These are phyloP conservation scores for Tethea ocularis DNA, from an alignment of 2,888 invertebrate genomes.

Conservation along the genomic window DNA sequence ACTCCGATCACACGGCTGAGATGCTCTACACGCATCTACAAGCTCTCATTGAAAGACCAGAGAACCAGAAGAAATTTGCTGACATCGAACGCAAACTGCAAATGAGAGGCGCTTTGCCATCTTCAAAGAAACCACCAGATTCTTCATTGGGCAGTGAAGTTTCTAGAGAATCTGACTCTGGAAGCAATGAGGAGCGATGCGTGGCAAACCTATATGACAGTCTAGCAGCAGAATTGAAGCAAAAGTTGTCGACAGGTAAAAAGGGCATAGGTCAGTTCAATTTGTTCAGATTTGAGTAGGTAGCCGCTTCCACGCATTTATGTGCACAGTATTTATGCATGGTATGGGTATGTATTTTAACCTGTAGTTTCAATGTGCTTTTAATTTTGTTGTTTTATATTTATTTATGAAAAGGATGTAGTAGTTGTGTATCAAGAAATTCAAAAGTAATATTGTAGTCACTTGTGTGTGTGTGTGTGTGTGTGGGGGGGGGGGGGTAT, in stretches of 20 bases:
- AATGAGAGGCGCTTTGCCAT: constrained; percentile 83
- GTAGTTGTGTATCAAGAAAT: background rate
- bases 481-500: too few relatives aligned
- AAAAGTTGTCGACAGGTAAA: constrained; percentile 84
- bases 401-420: background rate
- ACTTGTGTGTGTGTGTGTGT: too few relatives aligned
- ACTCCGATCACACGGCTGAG: constrained; percentile 96
- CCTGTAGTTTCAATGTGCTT: background rate
- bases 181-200: constrained; percentile 87
- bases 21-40: constrained; percentile 93
- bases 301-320: constrained; percentile 43
- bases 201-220: constrained; percentile 94
- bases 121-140: constrained; percentile 86
- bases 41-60: constrained; percentile 90
- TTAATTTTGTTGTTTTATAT: background rate
- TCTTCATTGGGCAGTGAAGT: constrained; percentile 90
- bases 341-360: constrained; percentile 35
- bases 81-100: constrained; percentile 88
- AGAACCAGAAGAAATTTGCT: constrained; percentile 93
- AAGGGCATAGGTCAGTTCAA: constrained; percentile 75
- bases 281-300: constrained; percentile 52
- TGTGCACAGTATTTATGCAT: constrained; percentile 39
- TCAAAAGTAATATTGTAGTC: background rate
- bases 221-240: constrained; percentile 94
- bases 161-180: constrained; percentile 87